Percentiles rank a stretch among this genome's conserved stretches.
Evolutionary conservation across 2,797 vertebrate genomes (phyloP).

Genomic region (Lycodopsis pacificus): DNA sequence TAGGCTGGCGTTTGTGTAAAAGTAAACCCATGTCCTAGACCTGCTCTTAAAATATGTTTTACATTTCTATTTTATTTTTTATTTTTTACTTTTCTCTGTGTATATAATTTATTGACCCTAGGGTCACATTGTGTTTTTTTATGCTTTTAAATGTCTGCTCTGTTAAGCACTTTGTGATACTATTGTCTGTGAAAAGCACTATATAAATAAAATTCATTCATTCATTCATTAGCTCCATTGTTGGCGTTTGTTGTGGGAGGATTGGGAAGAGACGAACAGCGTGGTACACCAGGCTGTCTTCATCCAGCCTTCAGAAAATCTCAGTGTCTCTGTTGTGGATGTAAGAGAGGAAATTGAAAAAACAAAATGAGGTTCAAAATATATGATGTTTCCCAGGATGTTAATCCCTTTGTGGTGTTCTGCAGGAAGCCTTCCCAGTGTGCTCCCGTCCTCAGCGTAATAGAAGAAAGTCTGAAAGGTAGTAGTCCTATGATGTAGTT

Average conservation of each 20-base stretch:
- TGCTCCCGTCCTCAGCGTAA: conserved; percentile 12
- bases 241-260: conserved; percentile 36
- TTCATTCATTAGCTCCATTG: conserved; percentile 5
- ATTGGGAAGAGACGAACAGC: conserved; percentile 20
- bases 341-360: conserved; percentile 35
- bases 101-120: no score
- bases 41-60: no score
- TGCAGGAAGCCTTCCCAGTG: conserved; percentile 34
- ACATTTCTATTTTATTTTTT: no score
- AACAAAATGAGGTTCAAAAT: conserved; percentile 40
- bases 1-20: no score
- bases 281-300: conserved; percentile 15
- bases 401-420: conserved; percentile 41
- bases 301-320: conserved; percentile 12
- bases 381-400: conserved; percentile 29
- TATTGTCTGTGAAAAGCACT: no score
- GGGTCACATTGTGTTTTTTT: no score
- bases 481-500: conserved; percentile 63
- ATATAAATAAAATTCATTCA: no score
- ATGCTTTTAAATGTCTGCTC: no score
- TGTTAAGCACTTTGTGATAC: no score
- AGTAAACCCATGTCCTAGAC: no score
- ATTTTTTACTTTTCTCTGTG: no score
- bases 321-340: conserved; percentile 22
- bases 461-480: conserved; percentile 44